Percentiles rank a stretch among this genome's conserved stretches.
phyloP scores from a whole-genome alignment of 2,797 vertebrate species.

The Fratercula arctica region DNA sequence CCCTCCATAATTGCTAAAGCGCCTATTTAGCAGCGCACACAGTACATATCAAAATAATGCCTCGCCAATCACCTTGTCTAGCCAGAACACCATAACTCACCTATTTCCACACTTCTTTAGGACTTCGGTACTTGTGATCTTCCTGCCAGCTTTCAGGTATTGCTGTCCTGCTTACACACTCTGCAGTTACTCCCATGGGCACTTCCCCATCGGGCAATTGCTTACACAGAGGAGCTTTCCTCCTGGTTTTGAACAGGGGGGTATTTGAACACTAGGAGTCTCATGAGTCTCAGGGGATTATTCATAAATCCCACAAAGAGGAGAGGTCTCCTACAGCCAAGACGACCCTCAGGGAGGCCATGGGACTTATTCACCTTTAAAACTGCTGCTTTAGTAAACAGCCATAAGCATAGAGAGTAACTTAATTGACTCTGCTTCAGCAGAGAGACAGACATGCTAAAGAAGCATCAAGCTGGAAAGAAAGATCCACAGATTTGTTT shows the following conservation, averaged over 20 bases:
- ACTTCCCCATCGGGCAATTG: background rate
- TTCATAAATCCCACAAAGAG: background rate
- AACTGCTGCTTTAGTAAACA: background rate
- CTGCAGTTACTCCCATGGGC: background rate
- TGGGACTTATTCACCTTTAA: background rate
- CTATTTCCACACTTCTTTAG: background rate
- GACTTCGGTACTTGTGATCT: background rate
- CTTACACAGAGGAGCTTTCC: background rate
- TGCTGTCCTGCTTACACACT: background rate
- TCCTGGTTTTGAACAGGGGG: background rate
- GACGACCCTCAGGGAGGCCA: background rate
- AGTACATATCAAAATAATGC: fast-evolving
- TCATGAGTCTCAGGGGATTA: background rate
- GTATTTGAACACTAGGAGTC: background rate
- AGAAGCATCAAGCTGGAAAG: background rate
- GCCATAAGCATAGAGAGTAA: background rate
- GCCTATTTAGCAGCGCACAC: background rate
- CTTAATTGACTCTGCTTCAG: background rate
- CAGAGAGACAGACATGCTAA: background rate
- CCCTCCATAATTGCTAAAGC: fast-evolving
- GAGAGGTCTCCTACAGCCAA: background rate
- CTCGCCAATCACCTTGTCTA: background rate
- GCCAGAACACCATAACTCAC: background rate
- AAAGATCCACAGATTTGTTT: background rate
- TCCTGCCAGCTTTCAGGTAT: background rate